phyloP scores from a whole-genome alignment of 2,113 vertebrate species.

The Heterotis niloticus region DNA sequence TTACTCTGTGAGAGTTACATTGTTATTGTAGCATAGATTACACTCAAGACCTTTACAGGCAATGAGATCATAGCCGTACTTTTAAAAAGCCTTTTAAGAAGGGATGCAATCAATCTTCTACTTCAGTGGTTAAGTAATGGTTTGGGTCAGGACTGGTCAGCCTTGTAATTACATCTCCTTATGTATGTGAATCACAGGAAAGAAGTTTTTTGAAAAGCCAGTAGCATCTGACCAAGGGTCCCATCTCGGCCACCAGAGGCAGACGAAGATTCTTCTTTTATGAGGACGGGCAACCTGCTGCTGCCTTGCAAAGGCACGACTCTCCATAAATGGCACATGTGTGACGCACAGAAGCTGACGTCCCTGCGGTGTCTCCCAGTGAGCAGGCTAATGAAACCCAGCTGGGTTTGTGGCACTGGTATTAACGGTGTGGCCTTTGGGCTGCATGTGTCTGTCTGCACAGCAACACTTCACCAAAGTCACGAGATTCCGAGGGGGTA shows the following conservation, averaged over 20 bases:
- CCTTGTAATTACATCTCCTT: background rate
- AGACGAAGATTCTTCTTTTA: conserved; percentile 45
- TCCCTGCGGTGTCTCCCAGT: conserved; percentile 45
- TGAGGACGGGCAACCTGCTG: conserved; percentile 37
- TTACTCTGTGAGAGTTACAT: background rate
- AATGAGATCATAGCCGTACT: conserved; percentile 8
- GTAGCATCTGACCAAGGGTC: background rate
- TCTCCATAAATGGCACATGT: conserved; percentile 34
- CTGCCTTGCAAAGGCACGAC: conserved; percentile 54
- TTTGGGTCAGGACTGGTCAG: background rate
- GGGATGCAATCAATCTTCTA: background rate
- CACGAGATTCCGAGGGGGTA: background rate
- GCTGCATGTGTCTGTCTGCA: conserved; percentile 41
- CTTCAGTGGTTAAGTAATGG: background rate
- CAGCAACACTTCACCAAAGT: conserved; percentile 26
- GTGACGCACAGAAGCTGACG: conserved; percentile 43
- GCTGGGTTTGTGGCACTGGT: conserved; percentile 45
- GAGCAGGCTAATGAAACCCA: conserved; percentile 57
- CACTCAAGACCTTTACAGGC: background rate
- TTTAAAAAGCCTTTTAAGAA: background rate
- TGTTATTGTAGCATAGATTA: conserved; percentile 9
- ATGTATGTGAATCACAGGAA: background rate
- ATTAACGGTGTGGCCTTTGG: conserved; percentile 50
- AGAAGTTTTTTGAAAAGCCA: background rate
- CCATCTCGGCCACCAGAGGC: conserved; percentile 35